Percentiles rank a stretch among this genome's conserved stretches.
Conservation (phyloP, 2,797 vertebrate genomes). For the Mormyrus hasselquistii region DNA sequence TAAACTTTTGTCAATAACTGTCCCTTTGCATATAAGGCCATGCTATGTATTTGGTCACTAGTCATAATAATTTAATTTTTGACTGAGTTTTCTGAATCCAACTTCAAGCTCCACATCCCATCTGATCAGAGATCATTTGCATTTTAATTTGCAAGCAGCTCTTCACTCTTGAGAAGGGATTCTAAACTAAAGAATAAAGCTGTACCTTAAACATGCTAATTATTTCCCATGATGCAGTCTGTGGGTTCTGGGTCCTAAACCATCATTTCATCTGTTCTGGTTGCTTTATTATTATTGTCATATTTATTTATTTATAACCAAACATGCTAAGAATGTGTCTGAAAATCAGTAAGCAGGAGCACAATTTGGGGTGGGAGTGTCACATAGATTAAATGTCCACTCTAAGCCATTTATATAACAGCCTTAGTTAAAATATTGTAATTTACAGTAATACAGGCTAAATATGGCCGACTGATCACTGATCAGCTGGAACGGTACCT, state of each 20-base stretch:
- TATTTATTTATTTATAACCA: not conserved
- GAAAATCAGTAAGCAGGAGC: not conserved
- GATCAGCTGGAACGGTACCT: not conserved
- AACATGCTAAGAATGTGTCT: not conserved
- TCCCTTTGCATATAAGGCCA: not conserved
- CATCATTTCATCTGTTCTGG: not conserved
- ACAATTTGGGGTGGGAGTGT: not conserved
- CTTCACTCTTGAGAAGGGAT: not conserved
- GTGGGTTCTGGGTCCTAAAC: not conserved
- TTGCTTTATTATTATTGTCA: not conserved
- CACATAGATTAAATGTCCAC: not conserved
- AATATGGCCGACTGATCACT: not conserved
- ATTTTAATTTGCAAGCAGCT: not conserved
- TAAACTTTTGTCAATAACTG: not conserved
- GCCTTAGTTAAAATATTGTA: not conserved
- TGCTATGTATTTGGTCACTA: not conserved
- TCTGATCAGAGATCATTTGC: not conserved
- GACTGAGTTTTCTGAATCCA: not conserved
- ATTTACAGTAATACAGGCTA: not conserved
- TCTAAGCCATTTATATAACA: not conserved
- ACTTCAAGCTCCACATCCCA: not conserved
- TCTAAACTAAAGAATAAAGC: not conserved
- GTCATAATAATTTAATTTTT: not conserved
- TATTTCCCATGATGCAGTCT: not conserved
- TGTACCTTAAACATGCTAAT: not conserved